Percentiles rank a stretch among this genome's conserved stretches.
These are phyloP conservation scores for Holotrichia oblita DNA, from an alignment of 1,140 invertebrate genomes.

Conservation along the genomic window DNA sequence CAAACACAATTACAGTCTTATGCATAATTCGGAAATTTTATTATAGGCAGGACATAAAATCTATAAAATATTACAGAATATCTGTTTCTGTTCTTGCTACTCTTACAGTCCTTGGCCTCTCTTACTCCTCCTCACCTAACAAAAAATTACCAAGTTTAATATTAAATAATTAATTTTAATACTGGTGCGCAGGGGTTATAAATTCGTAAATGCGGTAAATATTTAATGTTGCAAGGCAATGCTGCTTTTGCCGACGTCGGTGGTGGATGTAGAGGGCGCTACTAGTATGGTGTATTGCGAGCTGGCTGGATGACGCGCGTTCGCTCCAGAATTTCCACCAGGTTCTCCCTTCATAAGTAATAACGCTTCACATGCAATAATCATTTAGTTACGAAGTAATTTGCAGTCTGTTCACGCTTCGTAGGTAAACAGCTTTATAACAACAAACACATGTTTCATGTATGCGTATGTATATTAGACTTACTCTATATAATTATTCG, in stretches of 20 bases:
- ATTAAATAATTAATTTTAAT: slow-evolving; percentile 61
- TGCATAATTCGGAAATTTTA: slow-evolving; percentile 54
- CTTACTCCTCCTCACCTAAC: slow-evolving; percentile 21
- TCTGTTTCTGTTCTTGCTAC: slow-evolving; percentile 45
- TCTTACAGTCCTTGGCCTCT: not conserved
- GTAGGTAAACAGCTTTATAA: slow-evolving; percentile 54
- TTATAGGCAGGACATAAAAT: slow-evolving; percentile 53
- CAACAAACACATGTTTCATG: slow-evolving; percentile 54
- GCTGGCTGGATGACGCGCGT: slow-evolving; percentile 2
- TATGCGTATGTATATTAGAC: slow-evolving; percentile 50
- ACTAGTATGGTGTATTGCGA: not conserved
- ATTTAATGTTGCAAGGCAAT: slow-evolving; percentile 56
- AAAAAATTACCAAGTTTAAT: slow-evolving; percentile 58
- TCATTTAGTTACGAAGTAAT: slow-evolving; percentile 58
- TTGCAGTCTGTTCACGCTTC: slow-evolving; percentile 52
- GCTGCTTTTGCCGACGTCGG: slow-evolving; percentile 25
- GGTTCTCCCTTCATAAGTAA: slow-evolving; percentile 56
- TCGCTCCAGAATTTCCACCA: slow-evolving; percentile 51
- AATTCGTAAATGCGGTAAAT: slow-evolving; percentile 57
- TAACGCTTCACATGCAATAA: slow-evolving; percentile 59
- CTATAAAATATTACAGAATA: slow-evolving; percentile 54
- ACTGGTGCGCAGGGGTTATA: slow-evolving; percentile 56
- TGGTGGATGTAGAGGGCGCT: slow-evolving; percentile 18
- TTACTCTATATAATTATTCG: slow-evolving; percentile 32
- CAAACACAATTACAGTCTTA: slow-evolving; percentile 52